Base-by-base conservation (phyloP, 2,797 vertebrate genomes). In the Scleropages formosus region DNA sequence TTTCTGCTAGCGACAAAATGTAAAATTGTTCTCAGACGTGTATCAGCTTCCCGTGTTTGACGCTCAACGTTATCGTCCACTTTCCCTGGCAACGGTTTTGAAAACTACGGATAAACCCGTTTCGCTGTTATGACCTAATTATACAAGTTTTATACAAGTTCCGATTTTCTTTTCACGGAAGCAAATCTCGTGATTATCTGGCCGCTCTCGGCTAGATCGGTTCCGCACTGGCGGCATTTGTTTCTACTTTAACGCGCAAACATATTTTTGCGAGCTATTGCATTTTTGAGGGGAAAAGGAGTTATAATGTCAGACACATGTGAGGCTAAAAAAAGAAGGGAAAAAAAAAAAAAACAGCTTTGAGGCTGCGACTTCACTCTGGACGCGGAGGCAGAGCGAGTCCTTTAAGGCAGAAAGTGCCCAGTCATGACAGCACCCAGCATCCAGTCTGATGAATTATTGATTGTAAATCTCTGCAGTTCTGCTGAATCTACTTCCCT, bases 361-460 rank as follows among this genome's bases (percentile, higher is more conserved):
- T n/a, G n/a, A n/a, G n/a, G n/a, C n/a, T n/a, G n/a, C n/a, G n/a
- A n/a, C n/a, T n/a, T 39, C 31, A 31, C 31, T 31, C 6, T 2
- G 2, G 51, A 51, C 47, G 20, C n/a, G 22, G 20, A 73, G 15
- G 7, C 62, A 39, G 13, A 26, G 47, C 56, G 11, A 27, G 16
- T 12, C 13, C 67, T 24, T 71, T 51, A 76, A 39, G 59, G 59
- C 22, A 51, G 46, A 39, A 63, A 76, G 56, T 53, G 66, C 59
- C n/a, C 6, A 47, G 26, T 49, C 66, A 66, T 46, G 61, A 31
- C n/a, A 72, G 61, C 49, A 26, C n/a, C 60, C 20, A 39, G 20
- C 16, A 65, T 70, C 69, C 44, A 27, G 72, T 58, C 46, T 22
- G 26, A 65, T 77, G 49, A 39, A 77, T 77, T 72, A 66, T 77